Percentiles rank a stretch among this genome's conserved stretches.
Conservation (phyloP, 2,113 vertebrate species). For the Mastomys natalensis region DNA sequence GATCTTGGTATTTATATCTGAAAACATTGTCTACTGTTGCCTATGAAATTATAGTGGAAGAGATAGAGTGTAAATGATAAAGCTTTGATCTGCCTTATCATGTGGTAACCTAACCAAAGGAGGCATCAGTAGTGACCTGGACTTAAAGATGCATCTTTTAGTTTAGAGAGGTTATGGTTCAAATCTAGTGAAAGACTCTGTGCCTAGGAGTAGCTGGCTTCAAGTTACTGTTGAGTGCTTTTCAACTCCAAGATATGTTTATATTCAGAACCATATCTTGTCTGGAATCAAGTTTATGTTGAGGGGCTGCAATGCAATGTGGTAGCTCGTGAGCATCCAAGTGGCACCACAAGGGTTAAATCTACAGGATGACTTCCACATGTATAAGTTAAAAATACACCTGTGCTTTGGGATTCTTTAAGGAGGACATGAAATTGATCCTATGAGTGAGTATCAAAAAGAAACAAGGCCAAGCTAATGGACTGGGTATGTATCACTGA, state of each 20-base stretch:
- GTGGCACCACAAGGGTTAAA: neutral
- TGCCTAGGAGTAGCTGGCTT: accelerated
- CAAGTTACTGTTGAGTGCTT: neutral
- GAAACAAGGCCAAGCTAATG: neutral
- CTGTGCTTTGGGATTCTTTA: neutral
- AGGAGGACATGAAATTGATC: neutral
- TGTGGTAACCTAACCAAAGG: neutral
- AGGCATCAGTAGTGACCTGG: neutral
- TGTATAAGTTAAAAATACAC: neutral
- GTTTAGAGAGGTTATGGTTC: neutral
- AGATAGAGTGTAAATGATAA: neutral
- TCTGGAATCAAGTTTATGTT: neutral
- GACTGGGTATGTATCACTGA: neutral
- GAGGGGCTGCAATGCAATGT: neutral
- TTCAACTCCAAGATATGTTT: neutral
- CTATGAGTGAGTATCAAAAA: neutral
- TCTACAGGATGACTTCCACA: neutral
- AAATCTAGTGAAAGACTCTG: neutral
- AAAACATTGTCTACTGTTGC: neutral
- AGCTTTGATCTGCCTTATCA: neutral
- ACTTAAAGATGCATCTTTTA: neutral
- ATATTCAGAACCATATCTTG: neutral
- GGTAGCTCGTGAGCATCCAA: neutral
- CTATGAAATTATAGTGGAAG: neutral
- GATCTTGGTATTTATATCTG: neutral